These are phyloP conservation scores for Grus americana DNA, from an alignment of 2,113 vertebrate genomes.

Conservation along the genomic window DNA sequence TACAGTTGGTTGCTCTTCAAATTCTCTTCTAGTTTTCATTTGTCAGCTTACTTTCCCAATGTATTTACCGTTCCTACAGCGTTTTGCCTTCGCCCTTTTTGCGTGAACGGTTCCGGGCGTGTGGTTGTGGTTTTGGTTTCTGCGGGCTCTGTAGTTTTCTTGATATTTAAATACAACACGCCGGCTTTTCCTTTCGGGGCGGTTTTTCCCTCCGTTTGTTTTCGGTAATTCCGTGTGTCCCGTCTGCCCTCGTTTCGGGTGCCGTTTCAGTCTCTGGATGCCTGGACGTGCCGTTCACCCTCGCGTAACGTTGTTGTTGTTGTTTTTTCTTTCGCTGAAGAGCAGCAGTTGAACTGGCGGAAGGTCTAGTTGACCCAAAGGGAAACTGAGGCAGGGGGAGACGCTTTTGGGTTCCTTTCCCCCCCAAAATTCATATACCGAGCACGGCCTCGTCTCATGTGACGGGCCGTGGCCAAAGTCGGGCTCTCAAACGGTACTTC, in stretches of 20 bases:
- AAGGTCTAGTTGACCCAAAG: too few species aligned
- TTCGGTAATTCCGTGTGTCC: too few species aligned
- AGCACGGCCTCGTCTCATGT: too few species aligned
- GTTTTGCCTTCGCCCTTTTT: not conserved
- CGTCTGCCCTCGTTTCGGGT: not conserved
- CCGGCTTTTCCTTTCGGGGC: not conserved
- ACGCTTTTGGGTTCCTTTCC: not conserved
- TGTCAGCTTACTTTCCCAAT: not conserved
- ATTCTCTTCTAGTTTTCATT: not conserved
- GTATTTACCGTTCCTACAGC: not conserved
- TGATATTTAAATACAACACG: too few species aligned
- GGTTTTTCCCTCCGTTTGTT: too few species aligned
- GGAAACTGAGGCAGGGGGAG: not conserved
- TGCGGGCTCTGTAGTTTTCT: not conserved
- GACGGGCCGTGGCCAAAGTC: not conserved
- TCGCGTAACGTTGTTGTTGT: too few species aligned
- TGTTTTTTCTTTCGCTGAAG: not conserved
- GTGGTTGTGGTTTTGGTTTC: not conserved
- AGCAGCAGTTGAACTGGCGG: not conserved
- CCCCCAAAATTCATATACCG: too few species aligned
- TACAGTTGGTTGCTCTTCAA: not conserved
- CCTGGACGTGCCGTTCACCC: not conserved
- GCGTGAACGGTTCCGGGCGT: too few species aligned
- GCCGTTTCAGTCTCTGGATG: not conserved
- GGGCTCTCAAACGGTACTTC: not conserved